Percentiles rank a stretch among this genome's conserved stretches.
Evolutionary conservation across 2,113 vertebrate genomes (phyloP).

Genomic region (Hippocampus mohnikei): DNA sequence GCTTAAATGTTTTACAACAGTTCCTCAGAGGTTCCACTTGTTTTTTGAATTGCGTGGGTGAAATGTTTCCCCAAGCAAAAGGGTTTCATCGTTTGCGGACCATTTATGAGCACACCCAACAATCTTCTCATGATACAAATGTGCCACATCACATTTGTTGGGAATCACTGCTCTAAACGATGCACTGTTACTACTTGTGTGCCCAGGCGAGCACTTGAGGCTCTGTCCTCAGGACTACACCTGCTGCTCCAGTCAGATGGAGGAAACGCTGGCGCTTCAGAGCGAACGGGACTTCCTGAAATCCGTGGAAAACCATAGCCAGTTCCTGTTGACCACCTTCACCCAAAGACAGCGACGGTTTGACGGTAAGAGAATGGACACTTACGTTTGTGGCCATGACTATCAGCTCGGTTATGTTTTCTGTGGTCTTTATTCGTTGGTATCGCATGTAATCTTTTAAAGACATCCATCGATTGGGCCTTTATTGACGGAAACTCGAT

Average conservation of each 20-base stretch:
- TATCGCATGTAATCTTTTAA: neutral
- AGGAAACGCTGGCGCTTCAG: constrained; percentile 79
- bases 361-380: constrained; percentile 73
- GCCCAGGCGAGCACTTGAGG: constrained; percentile 82
- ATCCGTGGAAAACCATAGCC: constrained; percentile 78
- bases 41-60: neutral
- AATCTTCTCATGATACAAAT: neutral
- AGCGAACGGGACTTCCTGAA: constrained; percentile 76
- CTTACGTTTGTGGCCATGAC: neutral
- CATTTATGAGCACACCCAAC: neutral
- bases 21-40: neutral
- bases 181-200: constrained; percentile 3
- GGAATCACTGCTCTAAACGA: neutral
- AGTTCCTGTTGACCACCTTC: constrained; percentile 80
- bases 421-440: neutral
- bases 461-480: neutral
- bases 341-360: constrained; percentile 78
- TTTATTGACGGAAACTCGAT: neutral
- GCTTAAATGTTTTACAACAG: neutral
- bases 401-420: neutral
- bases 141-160: neutral
- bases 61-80: neutral
- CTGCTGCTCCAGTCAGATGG: constrained; percentile 85
- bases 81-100: no score
- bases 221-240: constrained; percentile 87